A percentile compares a stretch with the other conserved stretches of the same genome.
phyloP scores from a whole-genome alignment of 2,113 vertebrate species.

The Neotragus pygmaeus region DNA sequence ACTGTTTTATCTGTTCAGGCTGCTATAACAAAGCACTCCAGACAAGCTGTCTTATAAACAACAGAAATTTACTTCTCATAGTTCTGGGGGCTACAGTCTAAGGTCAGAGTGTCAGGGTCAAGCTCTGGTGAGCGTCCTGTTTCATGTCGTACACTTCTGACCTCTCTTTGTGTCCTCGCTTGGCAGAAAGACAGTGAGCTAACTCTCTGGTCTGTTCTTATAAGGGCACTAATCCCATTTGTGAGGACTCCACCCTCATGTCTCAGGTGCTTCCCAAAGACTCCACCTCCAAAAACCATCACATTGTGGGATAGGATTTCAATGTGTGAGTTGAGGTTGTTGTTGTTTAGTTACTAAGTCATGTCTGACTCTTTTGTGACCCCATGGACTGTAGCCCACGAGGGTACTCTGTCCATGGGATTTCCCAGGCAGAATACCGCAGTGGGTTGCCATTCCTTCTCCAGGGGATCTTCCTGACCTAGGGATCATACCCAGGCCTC shows the following conservation, averaged over 20 bases:
- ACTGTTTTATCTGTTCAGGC: neutral
- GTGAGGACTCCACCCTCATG: neutral
- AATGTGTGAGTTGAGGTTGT: neutral
- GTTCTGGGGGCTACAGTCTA: neutral
- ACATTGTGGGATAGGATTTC: neutral
- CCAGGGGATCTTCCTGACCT: neutral
- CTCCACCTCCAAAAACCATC: neutral
- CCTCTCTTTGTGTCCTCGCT: neutral
- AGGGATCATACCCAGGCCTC: neutral
- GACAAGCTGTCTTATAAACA: neutral
- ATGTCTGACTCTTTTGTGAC: neutral
- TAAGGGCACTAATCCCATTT: neutral
- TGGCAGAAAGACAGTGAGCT: neutral
- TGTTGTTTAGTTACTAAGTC: neutral
- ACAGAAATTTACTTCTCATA: neutral
- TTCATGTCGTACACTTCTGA: neutral
- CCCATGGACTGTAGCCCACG: neutral
- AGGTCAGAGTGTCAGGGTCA: neutral
- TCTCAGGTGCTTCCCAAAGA: neutral
- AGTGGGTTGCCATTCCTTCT: neutral
- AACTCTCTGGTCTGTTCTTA: neutral
- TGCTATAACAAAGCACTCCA: neutral
- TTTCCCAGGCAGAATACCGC: neutral
- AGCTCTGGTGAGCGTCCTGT: neutral
- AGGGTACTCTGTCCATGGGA: neutral